These are phyloP conservation scores for Amblyopsis rosae DNA, from an alignment of 2,113 vertebrate species.

Conservation along the genomic window DNA sequence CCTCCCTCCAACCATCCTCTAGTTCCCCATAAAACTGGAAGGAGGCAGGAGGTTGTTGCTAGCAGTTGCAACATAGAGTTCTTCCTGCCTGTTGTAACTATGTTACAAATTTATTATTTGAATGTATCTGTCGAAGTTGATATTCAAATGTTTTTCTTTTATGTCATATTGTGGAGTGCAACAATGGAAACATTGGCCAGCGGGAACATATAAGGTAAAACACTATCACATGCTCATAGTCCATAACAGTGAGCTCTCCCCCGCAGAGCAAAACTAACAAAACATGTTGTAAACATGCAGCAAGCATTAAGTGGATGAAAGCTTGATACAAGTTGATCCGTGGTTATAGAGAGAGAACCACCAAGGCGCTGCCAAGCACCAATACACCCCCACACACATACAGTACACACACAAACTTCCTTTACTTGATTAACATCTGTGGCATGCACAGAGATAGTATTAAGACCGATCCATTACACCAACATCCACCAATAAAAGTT, in stretches of 20 bases:
- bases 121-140: too few relatives aligned
- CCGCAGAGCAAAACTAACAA: constrained; percentile 33
- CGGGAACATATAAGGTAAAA: not conserved
- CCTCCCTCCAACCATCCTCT: too few relatives aligned
- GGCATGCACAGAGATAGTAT: constrained; percentile 1
- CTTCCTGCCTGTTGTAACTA: too few relatives aligned
- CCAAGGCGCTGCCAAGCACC: constrained; percentile 53
- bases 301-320: constrained; percentile 52
- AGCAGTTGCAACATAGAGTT: too few relatives aligned
- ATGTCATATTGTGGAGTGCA: too few relatives aligned
- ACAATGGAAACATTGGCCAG: too few relatives aligned
- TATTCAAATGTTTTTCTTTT: too few relatives aligned
- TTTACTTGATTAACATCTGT: constrained; percentile 22
- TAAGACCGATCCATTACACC: constrained; percentile 24
- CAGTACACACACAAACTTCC: constrained; percentile 9
- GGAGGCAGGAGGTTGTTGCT: too few relatives aligned
- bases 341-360: constrained; percentile 17
- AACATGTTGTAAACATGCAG: constrained; percentile 62
- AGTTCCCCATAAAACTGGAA: too few relatives aligned
- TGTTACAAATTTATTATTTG: too few relatives aligned
- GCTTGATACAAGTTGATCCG: constrained; percentile 36
- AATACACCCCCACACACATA: constrained; percentile 16
- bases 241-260: not conserved
- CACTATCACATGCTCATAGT: constrained; percentile 17
- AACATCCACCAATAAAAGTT: too few relatives aligned